Evolutionary conservation across 2,888 invertebrate species (phyloP), one percentile per base, ranked within the genome.

Genomic region (Sarcophaga carnaria): DNA sequence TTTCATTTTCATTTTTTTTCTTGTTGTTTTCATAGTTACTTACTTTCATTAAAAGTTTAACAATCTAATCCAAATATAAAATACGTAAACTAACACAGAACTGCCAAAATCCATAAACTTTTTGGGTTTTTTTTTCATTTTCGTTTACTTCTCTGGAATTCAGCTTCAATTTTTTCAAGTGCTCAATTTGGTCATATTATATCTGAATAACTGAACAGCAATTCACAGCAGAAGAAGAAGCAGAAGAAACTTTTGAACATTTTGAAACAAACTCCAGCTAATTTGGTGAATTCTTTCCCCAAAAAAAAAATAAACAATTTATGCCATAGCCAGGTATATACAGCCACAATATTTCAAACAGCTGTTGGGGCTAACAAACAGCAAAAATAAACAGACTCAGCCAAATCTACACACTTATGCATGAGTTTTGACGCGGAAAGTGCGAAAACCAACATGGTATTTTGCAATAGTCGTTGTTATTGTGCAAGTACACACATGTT

Each of bases 21-120:
- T 14, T 22, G 3, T 5, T 66, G 27, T 66, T 17, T 37, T 5
- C 37, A 5, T 20, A 64, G n/a, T 71, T n/a, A 82, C 66, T 54
- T 66, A 37, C 62, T 66, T 78, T 83, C 67, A 67, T 83, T 78
- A 83, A 78, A 83, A 83, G 62, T 83, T 83, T 74, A 49, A 78
- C 66, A 67, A 78, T 74, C 27, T 78, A 67, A 45, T 69, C 45
- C 22, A 37, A 27, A 27, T 59, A n/a, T 25, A 45, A 72, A 64
- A 14, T 63, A n/a, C 54, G 45, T 54, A 69, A 66, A 25, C 62
- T 66, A 37, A 45, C 69, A 49, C 20, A 47, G 22, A 20, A 78
- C 62, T 62, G 72, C 49, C 67, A 62, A 60, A 37, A 72, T 37
- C 12, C 17, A 67, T 27, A 37, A 83, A 77, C 63, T 72, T 72